A percentile compares a stretch with the other conserved stretches of the same genome.
These are phyloP conservation scores for Ceratoteleas bidentatus DNA, from an alignment of 1,140 invertebrate genomes.

Conservation along the genomic window DNA sequence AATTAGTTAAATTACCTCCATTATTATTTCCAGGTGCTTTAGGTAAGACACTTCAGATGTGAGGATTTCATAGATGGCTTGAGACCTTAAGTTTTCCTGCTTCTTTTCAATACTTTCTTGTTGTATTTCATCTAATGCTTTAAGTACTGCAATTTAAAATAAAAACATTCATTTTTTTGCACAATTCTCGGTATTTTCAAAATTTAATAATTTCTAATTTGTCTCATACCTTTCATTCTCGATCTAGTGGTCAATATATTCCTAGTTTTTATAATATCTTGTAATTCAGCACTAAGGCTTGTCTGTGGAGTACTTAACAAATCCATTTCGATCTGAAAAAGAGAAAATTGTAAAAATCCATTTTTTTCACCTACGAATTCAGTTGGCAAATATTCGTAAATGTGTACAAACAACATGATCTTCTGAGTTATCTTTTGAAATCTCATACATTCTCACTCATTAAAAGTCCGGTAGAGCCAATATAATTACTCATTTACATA, in stretches of 20 bases:
- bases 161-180: no score
- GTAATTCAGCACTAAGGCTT: constrained; percentile 83
- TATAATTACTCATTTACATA: no score
- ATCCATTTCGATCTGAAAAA: constrained; percentile 67
- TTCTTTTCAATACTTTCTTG: constrained; percentile 77
- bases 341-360: constrained; percentile 5
- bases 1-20: constrained; percentile 80
- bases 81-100: constrained; percentile 79
- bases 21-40: constrained; percentile 85
- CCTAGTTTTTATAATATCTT: constrained; percentile 83
- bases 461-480: no score
- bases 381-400: no score
- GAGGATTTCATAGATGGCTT: constrained; percentile 86
- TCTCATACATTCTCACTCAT: no score
- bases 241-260: constrained; percentile 85
- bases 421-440: no score
- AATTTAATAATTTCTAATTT: constrained; percentile 4
- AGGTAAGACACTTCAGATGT: constrained; percentile 88
- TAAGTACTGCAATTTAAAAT: constrained; percentile 75
- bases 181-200: no score
- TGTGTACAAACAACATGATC: no score
- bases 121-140: constrained; percentile 80
- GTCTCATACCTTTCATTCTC: constrained; percentile 81
- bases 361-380: not conserved
- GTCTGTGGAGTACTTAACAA: constrained; percentile 79